Evolutionary conservation across 2,113 vertebrate genomes (phyloP).

Genomic region (Scolopax mira): DNA sequence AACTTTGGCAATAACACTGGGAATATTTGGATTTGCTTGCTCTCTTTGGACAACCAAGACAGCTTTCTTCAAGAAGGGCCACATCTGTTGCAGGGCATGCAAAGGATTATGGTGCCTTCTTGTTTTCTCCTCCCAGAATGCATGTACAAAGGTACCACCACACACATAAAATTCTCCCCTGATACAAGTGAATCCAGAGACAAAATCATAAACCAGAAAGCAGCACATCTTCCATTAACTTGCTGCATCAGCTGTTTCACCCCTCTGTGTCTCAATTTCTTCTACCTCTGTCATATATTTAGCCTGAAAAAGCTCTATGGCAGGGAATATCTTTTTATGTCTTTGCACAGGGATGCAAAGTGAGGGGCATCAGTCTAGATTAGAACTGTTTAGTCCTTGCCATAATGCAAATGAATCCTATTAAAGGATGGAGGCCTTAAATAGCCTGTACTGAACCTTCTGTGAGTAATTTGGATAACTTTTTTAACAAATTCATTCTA

Average conservation of each 20-base stretch:
- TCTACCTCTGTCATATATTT: background rate
- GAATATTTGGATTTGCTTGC: background rate
- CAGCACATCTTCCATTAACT: background rate
- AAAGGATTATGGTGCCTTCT: background rate
- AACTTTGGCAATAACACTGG: background rate
- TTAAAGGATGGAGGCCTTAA: constrained; percentile 50
- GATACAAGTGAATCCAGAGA: background rate
- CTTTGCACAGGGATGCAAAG: background rate
- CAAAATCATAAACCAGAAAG: background rate
- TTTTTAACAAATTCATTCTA: constrained; percentile 16
- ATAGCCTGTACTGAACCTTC: constrained; percentile 33
- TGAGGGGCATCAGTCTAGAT: background rate
- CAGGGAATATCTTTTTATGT: background rate
- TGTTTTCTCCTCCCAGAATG: background rate
- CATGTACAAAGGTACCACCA: background rate
- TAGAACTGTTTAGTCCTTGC: background rate
- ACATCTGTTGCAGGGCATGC: background rate
- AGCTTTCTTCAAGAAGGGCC: background rate
- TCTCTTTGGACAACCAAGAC: background rate
- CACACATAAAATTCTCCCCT: background rate
- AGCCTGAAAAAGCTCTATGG: background rate
- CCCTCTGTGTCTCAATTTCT: background rate
- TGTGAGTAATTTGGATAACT: constrained; percentile 47
- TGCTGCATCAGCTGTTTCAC: background rate
- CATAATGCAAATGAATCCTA: constrained; percentile 50